A percentile compares a stretch with the other conserved stretches of the same genome.
phyloP scores from a whole-genome alignment of 2,888 invertebrate species.

The Cheilosia grossa region DNA sequence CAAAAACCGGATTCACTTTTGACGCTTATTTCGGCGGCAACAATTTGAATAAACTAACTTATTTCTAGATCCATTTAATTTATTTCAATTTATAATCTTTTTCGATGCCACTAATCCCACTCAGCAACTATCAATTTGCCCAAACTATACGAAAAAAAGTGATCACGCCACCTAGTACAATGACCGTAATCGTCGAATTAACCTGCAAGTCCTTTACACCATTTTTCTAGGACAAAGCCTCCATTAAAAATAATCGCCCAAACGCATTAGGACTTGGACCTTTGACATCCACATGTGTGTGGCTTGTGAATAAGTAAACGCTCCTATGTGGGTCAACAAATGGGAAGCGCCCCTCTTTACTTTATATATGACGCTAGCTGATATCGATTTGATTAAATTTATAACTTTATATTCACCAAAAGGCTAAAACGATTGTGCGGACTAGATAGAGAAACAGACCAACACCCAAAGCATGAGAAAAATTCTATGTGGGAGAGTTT shows the following conservation, averaged over 20 bases:
- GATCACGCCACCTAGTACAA: slow-evolving; percentile 1
- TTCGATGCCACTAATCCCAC: no score
- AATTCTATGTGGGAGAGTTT: slow-evolving; percentile 50
- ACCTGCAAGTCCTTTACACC: slow-evolving; percentile 3
- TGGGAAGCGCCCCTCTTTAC: neutral
- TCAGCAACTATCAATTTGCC: neutral
- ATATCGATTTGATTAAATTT: slow-evolving; percentile 52
- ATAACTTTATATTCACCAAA: slow-evolving; percentile 20
- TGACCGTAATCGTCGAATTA: neutral
- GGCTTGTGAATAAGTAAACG: slow-evolving; percentile 11
- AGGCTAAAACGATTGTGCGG: slow-evolving; percentile 16
- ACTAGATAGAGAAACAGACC: slow-evolving; percentile 33
- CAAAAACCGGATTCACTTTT: no score
- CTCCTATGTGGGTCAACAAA: neutral
- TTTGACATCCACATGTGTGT: slow-evolving; percentile 14
- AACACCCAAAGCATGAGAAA: slow-evolving; percentile 32
- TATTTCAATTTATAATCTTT: no score
- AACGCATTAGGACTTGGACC: slow-evolving; percentile 2
- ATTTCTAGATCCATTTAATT: no score
- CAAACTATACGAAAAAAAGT: neutral
- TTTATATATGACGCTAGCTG: neutral
- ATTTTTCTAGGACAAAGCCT: neutral
- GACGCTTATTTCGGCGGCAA: no score
- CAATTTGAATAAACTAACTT: no score
- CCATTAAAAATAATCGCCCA: slow-evolving; percentile 28